Evolutionary conservation across 2,888 invertebrate genomes (phyloP).

Genomic region (Epistrophe grossulariae): DNA sequence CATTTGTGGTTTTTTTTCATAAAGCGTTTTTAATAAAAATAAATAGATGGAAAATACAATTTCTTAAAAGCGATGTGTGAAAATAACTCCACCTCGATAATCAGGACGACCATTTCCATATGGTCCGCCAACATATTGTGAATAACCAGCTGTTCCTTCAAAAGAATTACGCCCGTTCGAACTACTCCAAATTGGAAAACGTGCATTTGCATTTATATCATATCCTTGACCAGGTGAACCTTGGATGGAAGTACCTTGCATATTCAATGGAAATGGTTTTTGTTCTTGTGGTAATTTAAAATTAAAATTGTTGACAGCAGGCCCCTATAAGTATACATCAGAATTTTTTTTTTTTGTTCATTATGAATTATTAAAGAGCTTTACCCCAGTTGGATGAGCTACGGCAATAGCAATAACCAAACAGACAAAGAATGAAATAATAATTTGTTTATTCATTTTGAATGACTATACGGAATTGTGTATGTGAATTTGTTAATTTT

Average conservation of each 20-base stretch:
- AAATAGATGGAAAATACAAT: no score
- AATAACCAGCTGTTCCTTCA: neutral
- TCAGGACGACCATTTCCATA: neutral
- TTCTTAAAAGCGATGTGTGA: neutral
- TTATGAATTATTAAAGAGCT: no score
- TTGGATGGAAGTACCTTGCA: neutral
- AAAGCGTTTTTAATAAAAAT: no score
- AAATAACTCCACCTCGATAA: neutral
- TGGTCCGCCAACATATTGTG: neutral
- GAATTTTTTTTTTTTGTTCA: neutral
- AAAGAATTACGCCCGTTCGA: neutral
- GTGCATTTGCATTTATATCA: neutral
- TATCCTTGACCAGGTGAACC: neutral
- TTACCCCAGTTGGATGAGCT: neutral
- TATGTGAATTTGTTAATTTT: neutral
- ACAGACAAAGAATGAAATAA: conserved; percentile 1
- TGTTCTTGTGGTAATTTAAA: neutral
- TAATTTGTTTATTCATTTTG: neutral
- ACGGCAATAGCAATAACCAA: neutral
- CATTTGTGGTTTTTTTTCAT: no score
- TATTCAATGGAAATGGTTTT: neutral
- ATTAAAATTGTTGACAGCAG: neutral
- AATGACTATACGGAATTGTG: neutral
- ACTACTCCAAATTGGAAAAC: neutral
- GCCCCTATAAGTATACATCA: neutral